These are phyloP conservation scores for Anarrhichthys ocellatus DNA, from an alignment of 2,113 vertebrate genomes.

Conservation along the genomic window DNA sequence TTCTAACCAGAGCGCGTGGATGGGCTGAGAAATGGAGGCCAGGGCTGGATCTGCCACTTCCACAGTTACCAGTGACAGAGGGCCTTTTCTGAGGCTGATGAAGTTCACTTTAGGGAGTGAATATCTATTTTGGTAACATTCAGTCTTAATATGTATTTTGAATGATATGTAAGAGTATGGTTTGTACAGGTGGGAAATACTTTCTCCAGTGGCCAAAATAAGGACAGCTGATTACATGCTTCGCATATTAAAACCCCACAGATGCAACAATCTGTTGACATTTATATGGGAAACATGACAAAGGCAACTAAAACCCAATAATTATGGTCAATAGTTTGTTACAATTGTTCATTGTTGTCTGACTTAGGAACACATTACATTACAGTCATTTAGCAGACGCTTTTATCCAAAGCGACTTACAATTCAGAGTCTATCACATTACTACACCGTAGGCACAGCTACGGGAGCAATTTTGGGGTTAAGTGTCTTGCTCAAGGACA, in stretches of 20 bases:
- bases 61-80: conserved; percentile 26
- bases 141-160: too few relatives aligned
- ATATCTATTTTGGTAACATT: not conserved
- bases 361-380: too few relatives aligned
- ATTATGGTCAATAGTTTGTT: too few relatives aligned
- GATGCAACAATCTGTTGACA: not conserved
- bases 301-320: too few relatives aligned
- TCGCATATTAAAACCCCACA: not conserved
- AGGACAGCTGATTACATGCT: not conserved
- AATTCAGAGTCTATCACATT: too few relatives aligned
- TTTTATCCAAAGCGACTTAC: too few relatives aligned
- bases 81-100: conserved; percentile 30
- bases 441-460: too few relatives aligned
- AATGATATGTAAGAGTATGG: not conserved
- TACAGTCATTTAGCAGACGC: too few relatives aligned
- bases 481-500: too few relatives aligned
- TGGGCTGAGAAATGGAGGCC: conserved; percentile 40
- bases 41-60: conserved; percentile 52
- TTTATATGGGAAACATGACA: not conserved
- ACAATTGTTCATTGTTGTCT: too few relatives aligned
- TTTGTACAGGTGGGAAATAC: not conserved
- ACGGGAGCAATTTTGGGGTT: too few relatives aligned
- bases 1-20: conserved; percentile 56
- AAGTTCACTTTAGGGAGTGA: conserved; percentile 27
- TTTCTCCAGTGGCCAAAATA: not conserved